Base-by-base conservation (phyloP, 2,888 invertebrate species). In the Schrankia costaestrigalis region DNA sequence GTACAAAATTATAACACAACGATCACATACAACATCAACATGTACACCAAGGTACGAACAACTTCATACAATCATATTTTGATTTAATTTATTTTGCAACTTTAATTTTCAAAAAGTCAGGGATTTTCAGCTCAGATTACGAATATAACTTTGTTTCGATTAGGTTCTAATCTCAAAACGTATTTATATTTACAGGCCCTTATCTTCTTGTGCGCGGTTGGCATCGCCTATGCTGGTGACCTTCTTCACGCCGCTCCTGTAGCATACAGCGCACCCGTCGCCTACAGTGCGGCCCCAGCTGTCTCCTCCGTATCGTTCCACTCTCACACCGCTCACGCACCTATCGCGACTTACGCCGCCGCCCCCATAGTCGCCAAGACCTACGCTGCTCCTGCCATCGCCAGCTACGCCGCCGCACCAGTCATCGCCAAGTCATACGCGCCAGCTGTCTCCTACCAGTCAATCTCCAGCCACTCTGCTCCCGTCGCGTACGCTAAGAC, bases 211-310 rank as follows among this genome's bases (percentile, higher is more conserved):
- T 88, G 91, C 68, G 79, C 88, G 58, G 86, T 90, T 75, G 90
- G 91, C 57, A 82, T 89, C 47, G 90, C 90, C 61, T 89, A 88
- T 64, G 92, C 92, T 35, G 92, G 92, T 46, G 68, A 88, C 56
- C 67, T 91, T 10, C 69, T 80, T 11, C 80, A 84, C 39, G 78
- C 71, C 18, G 50, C 34, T 0, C 75, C 74, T 1, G 59, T 78
- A 13, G 71, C 78, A 0, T 90, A 90, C 30, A 17, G 80, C 26
- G 78, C 78, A 18, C 78, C 78, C 67, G 1, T 33, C 30, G 39
- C 60, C 89, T 36, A n/a, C n/a, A n/a, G n/a, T n/a, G n/a, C n/a
- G n/a, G n/a, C n/a, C n/a, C n/a, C n/a, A n/a, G n/a, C n/a, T n/a
- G n/a, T n/a, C n/a, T n/a, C n/a, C n/a, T n/a, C n/a, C n/a, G n/a